Evolutionary conservation across 2,888 invertebrate species (phyloP), one percentile per base, ranked within the genome.

Genomic region (Carcina quercana): DNA sequence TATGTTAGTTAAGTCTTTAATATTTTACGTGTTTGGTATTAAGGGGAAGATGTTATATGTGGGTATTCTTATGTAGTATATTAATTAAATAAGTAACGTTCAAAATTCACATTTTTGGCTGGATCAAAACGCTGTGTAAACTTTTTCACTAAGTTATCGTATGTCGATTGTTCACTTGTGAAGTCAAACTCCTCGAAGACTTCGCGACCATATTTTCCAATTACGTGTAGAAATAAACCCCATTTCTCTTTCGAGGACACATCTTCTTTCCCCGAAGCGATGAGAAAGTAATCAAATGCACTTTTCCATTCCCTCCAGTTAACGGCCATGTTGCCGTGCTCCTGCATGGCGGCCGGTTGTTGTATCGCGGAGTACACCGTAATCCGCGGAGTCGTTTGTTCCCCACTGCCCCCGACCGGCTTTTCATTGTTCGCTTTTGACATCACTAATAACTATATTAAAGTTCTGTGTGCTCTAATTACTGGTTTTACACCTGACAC

Each of bases 281-380:
- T 34, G 5, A 34, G 10, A 22, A 25, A 34, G 26, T 34, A 30
- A 3, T 34, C 34, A 27, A 34, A 34, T 11, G 34, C 19, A 7
- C 21, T 27, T 21, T 34, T 34, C 34, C 34, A 34, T 26, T 34
- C 34, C 4, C 34, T 22, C 30, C 34, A 34, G 25, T 34, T 30
- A 7, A 25, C 11, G 13, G 34, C 29, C 29, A 34, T 30, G 15
- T 34, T 34, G 15, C 34, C 30, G 12, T 35, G 25, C 13, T 32
- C 35, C 15, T 11, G 28, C 31, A 35, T 31, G 25, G 32, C 32
- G 25, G 29, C 26, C 22, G 35, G 35, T 25, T 36, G 35, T 29
- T 32, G 35, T n/a, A 36, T 24, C 12, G 32, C 25, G 22, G 30
- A 21, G 13, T 30, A 30, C 5, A 11, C 2, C 22, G 15, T 2